These are phyloP conservation scores for Oceanodroma leucorhoa DNA, from an alignment of 2,797 vertebrate genomes.

Conservation along the genomic window DNA sequence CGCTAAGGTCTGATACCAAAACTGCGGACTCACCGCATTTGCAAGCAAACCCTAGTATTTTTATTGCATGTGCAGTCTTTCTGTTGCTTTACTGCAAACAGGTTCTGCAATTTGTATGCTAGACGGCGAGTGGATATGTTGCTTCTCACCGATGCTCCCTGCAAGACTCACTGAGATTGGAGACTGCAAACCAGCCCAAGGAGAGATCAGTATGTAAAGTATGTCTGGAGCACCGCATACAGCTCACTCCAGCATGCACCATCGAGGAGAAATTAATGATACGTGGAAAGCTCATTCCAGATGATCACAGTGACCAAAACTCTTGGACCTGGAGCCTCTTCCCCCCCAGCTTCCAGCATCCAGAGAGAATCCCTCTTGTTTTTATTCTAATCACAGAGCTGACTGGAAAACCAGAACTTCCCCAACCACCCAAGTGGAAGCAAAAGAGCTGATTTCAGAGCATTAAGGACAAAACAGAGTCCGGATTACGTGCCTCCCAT, in stretches of 20 bases:
- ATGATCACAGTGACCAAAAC: slow-evolving; percentile 53
- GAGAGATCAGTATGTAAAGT: slow-evolving; percentile 58
- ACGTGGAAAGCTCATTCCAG: slow-evolving; percentile 53
- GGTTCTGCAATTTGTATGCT: background rate
- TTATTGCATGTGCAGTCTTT: background rate
- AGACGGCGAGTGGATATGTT: fast-evolving
- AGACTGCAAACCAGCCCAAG: background rate
- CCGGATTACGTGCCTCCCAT: background rate
- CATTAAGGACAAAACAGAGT: background rate
- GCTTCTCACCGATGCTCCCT: background rate
- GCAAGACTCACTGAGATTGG: background rate
- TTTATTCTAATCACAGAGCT: slow-evolving; percentile 23
- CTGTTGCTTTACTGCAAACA: background rate
- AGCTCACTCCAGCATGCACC: background rate
- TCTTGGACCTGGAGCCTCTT: slow-evolving; percentile 21
- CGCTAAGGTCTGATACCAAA: background rate
- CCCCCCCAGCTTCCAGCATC: background rate
- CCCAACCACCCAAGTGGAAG: slow-evolving; percentile 41
- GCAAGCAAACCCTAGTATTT: background rate
- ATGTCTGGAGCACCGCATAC: slow-evolving; percentile 58
- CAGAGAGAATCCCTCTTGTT: slow-evolving; percentile 38
- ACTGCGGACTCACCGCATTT: background rate
- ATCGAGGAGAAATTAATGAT: slow-evolving; percentile 49
- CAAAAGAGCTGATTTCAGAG: slow-evolving; percentile 18
- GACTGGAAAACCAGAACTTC: slow-evolving; percentile 45